Conservation (phyloP, 2,113 vertebrate species). For the Furnarius figulus region DNA sequence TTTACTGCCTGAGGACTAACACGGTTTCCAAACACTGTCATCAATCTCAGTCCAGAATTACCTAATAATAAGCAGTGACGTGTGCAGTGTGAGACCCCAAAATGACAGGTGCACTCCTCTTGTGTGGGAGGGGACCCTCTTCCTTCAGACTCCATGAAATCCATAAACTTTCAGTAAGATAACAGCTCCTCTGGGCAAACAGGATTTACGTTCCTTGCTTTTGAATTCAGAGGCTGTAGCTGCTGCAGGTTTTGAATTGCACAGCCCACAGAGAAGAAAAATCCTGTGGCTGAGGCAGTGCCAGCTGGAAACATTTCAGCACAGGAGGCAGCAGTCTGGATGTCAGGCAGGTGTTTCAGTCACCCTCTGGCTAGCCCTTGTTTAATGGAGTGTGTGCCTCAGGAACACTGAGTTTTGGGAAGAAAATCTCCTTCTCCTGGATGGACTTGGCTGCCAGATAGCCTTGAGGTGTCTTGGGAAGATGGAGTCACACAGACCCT, state of each 20-base stretch:
- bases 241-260: background rate
- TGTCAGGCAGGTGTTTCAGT: background rate
- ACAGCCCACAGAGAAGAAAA: background rate
- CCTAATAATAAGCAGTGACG: background rate
- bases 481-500: background rate
- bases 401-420: rapidly evolving
- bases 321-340: background rate
- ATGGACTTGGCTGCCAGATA: background rate
- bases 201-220: background rate
- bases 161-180: background rate
- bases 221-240: background rate
- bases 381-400: background rate
- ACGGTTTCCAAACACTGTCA: background rate
- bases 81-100: rapidly evolving
- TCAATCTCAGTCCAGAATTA: background rate
- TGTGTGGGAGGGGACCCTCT: background rate
- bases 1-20: background rate
- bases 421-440: background rate
- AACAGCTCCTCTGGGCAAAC: background rate
- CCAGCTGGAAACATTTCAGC: constrained; percentile 14
- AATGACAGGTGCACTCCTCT: background rate
- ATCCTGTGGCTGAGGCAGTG: background rate
- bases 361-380: background rate
- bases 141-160: rapidly evolving
- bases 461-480: background rate